These are phyloP conservation scores for Erinaceus europaeus DNA, from an alignment of 2,113 vertebrate genomes.

Conservation along the genomic window DNA sequence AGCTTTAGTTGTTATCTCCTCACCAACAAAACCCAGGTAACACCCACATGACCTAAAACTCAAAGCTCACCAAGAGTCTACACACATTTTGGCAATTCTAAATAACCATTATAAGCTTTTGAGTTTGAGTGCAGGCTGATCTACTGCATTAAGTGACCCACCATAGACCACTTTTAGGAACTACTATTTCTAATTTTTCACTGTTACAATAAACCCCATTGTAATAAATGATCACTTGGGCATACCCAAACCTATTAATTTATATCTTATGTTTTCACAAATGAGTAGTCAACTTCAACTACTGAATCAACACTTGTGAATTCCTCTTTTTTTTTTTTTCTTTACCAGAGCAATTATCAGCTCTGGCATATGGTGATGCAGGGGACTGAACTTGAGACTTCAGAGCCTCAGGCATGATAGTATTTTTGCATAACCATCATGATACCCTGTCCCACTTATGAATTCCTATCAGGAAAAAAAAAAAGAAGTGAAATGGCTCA, in stretches of 20 bases:
- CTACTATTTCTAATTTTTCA: background rate
- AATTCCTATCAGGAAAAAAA: background rate
- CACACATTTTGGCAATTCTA: background rate
- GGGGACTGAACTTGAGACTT: no score
- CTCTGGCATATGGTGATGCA: no score
- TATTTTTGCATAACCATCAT: no score
- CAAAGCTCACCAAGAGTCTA: background rate
- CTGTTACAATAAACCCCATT: background rate
- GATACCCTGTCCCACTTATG: background rate
- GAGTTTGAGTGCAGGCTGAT: background rate
- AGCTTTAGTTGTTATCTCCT: background rate
- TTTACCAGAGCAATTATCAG: no score
- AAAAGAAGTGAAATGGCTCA: no score
- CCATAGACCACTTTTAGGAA: background rate
- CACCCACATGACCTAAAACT: background rate
- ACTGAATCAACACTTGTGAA: no score
- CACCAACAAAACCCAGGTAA: background rate
- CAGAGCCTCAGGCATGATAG: no score
- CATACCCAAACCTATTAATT: background rate
- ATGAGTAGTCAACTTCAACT: background rate
- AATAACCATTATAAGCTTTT: background rate
- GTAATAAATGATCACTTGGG: background rate
- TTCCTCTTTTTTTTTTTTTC: no score
- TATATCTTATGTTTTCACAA: constrained; percentile 6
- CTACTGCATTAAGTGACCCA: background rate